A percentile compares a stretch with the other conserved stretches of the same genome.
These are phyloP conservation scores for Bubo blakistoni DNA, from an alignment of 2,113 vertebrate species.

Conservation along the genomic window DNA sequence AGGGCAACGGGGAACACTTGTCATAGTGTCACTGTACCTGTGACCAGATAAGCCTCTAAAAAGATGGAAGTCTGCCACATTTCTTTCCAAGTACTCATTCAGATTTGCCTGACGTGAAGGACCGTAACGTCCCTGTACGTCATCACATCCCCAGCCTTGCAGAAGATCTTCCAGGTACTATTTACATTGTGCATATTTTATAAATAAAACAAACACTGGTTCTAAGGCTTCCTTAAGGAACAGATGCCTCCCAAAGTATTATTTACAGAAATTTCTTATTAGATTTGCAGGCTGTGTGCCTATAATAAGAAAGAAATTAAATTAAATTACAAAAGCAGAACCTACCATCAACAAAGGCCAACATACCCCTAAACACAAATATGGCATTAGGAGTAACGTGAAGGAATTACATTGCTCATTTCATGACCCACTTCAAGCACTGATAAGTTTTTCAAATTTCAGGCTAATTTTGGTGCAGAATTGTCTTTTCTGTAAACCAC, in stretches of 20 bases:
- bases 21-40: background rate
- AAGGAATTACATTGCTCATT: background rate
- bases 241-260: background rate
- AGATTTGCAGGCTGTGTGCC: background rate
- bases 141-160: background rate
- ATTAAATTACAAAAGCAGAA: constrained; percentile 16
- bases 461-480: background rate
- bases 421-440: background rate
- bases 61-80: background rate
- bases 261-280: constrained; percentile 26
- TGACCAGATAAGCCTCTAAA: background rate
- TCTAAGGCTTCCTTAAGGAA: background rate
- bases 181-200: background rate
- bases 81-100: background rate
- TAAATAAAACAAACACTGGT: background rate
- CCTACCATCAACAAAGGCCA: background rate
- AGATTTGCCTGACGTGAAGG: background rate
- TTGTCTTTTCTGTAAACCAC: background rate
- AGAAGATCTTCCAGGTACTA: background rate
- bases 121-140: background rate
- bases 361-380: background rate
- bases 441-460: background rate
- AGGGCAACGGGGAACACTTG: background rate
- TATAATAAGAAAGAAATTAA: background rate
- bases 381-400: background rate